These are phyloP conservation scores for Dryobotodes eremita DNA, from an alignment of 2,888 invertebrate species.

Conservation along the genomic window DNA sequence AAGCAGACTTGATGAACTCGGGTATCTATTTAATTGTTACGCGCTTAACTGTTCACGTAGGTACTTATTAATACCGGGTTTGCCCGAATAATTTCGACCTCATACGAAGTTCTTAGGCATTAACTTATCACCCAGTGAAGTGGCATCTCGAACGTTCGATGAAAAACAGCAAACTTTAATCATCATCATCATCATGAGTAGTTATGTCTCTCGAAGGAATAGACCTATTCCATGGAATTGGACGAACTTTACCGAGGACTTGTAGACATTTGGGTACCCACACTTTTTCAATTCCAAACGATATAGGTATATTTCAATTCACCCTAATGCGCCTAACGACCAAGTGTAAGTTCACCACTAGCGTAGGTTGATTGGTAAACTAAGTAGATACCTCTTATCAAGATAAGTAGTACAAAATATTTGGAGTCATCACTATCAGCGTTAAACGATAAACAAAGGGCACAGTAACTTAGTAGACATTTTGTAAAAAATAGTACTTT, in stretches of 20 bases:
- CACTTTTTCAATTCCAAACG: background rate
- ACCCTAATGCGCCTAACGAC: background rate
- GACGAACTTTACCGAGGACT: background rate
- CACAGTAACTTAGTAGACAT: background rate
- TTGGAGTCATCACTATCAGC: slow-evolving; percentile 15
- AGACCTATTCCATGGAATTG: background rate
- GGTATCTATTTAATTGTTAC: background rate
- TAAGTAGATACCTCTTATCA: slow-evolving; percentile 5
- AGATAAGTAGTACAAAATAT: slow-evolving; percentile 1
- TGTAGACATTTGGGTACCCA: background rate
- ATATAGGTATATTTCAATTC: background rate
- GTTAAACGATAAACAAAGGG: slow-evolving; percentile 12
- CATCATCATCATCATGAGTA: background rate
- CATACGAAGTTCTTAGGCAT: background rate
- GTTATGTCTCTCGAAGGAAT: background rate
- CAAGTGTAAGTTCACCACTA: background rate
- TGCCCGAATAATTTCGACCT: background rate
- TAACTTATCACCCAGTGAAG: too few relatives aligned
- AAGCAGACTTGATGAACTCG: too few relatives aligned
- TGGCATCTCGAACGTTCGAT: background rate
- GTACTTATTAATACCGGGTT: background rate
- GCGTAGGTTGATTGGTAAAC: background rate
- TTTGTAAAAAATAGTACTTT: background rate
- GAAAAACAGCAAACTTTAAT: background rate
- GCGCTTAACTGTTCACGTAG: background rate